Conservation (phyloP, 2,113 vertebrate species). For the Alaudala cheleensis region DNA sequence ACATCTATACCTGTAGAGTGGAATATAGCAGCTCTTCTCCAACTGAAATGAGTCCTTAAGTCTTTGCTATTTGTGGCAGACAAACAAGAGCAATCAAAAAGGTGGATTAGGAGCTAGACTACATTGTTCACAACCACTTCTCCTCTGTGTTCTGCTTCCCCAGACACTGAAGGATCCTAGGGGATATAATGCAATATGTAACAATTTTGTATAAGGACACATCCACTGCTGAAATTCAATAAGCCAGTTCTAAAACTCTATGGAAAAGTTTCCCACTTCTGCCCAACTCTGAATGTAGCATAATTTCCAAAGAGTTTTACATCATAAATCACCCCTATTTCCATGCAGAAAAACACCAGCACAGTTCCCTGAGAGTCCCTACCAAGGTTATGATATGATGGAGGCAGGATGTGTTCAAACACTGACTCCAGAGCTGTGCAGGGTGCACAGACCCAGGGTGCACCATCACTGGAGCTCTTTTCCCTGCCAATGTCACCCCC, state of each 20-base stretch:
- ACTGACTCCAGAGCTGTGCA: background rate
- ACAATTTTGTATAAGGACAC: background rate
- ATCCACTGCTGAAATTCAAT: background rate
- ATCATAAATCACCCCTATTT: background rate
- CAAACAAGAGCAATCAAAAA: background rate
- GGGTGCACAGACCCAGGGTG: background rate
- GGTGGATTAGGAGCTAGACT: background rate
- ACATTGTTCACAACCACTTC: background rate
- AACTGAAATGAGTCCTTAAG: background rate
- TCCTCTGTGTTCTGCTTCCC: background rate
- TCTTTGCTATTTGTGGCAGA: background rate
- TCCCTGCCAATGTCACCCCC: background rate
- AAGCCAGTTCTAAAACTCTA: background rate
- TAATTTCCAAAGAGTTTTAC: background rate
- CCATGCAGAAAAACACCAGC: background rate
- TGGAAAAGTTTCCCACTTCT: background rate
- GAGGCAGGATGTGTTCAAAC: background rate
- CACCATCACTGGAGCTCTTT: background rate
- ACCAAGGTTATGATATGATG: rapidly evolving
- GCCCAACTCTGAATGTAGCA: background rate
- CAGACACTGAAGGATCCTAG: background rate
- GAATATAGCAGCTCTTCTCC: background rate
- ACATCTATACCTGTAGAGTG: no score
- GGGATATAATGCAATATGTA: background rate
- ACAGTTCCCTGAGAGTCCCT: background rate